A percentile compares a stretch with the other conserved stretches of the same genome.
Evolutionary conservation across 2,888 invertebrate genomes (phyloP).

Genomic region (Drosophila anceps): DNA sequence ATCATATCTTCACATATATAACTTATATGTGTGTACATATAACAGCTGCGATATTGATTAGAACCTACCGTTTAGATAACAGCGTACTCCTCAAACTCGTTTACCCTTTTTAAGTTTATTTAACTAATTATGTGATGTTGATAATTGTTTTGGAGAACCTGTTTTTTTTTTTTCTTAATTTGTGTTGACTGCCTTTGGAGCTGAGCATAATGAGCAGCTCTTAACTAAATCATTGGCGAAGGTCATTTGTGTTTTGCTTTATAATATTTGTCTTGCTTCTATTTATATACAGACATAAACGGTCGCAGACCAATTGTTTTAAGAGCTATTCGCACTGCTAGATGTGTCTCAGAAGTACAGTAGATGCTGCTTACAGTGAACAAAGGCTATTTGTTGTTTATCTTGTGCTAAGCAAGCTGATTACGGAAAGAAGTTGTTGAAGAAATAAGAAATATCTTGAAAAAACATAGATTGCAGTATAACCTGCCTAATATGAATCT

Average conservation of each 20-base stretch:
- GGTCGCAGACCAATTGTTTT: conserved; percentile 35
- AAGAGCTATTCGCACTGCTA: conserved; percentile 4
- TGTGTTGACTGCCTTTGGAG: conserved; percentile 7
- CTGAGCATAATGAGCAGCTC: conserved; percentile 21
- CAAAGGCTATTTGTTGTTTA: neutral
- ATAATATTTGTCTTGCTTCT: conserved; percentile 65
- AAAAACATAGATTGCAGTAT: neutral
- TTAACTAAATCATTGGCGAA: conserved; percentile 45
- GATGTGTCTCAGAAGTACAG: conserved; percentile 3
- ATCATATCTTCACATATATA: neutral
- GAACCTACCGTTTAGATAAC: conserved; percentile 11
- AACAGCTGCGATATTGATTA: conserved; percentile 37
- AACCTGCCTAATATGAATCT: neutral
- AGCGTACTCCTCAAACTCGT: conserved; percentile 20
- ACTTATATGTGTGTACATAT: neutral
- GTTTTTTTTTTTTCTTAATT: conserved; percentile 31
- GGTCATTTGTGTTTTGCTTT: conserved; percentile 55
- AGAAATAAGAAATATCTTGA: neutral
- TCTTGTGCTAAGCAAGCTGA: neutral
- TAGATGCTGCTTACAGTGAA: neutral
- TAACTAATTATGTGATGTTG: conserved; percentile 39
- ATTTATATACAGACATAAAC: conserved; percentile 53
- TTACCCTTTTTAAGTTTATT: neutral
- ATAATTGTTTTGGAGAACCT: conserved; percentile 22
- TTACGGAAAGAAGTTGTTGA: neutral